Percentiles rank a stretch among this genome's conserved stretches.
Conservation (phyloP, 2,113 vertebrate species). For the Carettochelys insculpta region DNA sequence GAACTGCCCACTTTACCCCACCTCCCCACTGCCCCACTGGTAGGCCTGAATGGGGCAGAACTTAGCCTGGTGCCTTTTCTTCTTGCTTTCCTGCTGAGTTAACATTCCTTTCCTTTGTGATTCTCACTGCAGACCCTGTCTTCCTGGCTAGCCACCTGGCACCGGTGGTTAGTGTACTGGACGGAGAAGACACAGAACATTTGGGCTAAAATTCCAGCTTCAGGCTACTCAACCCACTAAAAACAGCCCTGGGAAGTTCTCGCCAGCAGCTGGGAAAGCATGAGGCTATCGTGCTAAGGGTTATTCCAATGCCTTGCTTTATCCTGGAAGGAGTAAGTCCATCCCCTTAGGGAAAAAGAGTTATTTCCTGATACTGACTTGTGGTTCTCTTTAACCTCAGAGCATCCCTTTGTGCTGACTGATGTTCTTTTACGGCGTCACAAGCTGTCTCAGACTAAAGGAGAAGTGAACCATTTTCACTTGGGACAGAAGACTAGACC, state of each 20-base stretch:
- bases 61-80: not conserved
- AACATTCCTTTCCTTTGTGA: not conserved
- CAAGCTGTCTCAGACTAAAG: rapidly evolving
- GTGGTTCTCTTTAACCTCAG: not conserved
- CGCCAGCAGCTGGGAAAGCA: not conserved
- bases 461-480: not conserved
- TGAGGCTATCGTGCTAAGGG: not conserved
- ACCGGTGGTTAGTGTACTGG: not conserved
- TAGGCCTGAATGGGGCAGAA: rapidly evolving
- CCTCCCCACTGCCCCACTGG: too few relatives aligned
- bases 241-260: not conserved
- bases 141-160: not conserved
- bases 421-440: not conserved
- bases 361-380: not conserved
- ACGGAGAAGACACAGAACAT: rapidly evolving
- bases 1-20: too few relatives aligned
- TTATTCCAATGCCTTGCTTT: not conserved
- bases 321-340: not conserved
- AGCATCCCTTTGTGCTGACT: conserved; percentile 11
- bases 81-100: not conserved
- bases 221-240: not conserved
- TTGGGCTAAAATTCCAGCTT: not conserved
- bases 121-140: not conserved
- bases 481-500: not conserved
- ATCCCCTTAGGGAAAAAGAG: not conserved